Conservation (phyloP, 35 echinoderm and acorn worm genomes). For the Hemicentrotus pulcherrimus region DNA sequence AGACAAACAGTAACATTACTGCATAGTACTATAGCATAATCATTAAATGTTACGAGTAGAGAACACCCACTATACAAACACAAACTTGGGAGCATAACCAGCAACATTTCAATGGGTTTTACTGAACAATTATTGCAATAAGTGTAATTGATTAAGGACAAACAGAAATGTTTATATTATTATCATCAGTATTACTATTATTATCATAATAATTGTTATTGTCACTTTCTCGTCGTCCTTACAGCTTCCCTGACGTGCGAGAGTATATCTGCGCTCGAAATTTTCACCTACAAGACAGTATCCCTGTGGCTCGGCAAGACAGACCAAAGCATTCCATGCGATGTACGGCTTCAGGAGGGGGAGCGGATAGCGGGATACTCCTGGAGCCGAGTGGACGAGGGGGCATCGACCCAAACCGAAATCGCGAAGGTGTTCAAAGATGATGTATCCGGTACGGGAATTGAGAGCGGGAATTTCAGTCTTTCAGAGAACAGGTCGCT, state of each 20-base stretch:
- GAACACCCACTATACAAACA: too few species aligned
- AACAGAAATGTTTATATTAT: too few species aligned
- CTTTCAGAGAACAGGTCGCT: slow-evolving; percentile 40
- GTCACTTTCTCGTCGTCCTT: neutral
- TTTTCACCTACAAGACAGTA: neutral
- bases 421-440: neutral
- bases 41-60: too few species aligned
- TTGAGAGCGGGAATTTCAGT: slow-evolving; percentile 9
- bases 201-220: neutral
- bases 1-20: too few species aligned
- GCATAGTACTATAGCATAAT: too few species aligned
- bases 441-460: neutral
- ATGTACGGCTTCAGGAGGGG: neutral
- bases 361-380: neutral
- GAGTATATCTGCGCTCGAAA: slow-evolving; percentile 1
- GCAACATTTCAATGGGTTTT: too few species aligned
- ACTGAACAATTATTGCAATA: too few species aligned
- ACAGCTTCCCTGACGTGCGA: slow-evolving; percentile 37
- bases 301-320: neutral
- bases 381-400: neutral
- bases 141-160: too few species aligned
- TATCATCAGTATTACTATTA: neutral
- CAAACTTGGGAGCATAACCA: too few species aligned
- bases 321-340: slow-evolving; percentile 17
- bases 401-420: neutral